phyloP scores from a whole-genome alignment of 1,140 invertebrate species.

The Rhagoletis zephyria region DNA sequence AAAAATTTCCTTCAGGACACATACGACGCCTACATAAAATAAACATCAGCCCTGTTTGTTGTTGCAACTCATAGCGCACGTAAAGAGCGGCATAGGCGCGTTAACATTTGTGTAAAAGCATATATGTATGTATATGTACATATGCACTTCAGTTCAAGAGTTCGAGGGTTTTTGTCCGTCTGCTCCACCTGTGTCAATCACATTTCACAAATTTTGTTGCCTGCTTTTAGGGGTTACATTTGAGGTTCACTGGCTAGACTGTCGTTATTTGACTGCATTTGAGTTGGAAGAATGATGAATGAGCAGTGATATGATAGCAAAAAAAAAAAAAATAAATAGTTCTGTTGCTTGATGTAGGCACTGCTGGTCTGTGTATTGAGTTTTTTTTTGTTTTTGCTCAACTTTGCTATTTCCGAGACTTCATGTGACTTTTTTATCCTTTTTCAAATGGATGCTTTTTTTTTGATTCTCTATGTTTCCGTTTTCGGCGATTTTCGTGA shows the following conservation, averaged over 20 bases:
- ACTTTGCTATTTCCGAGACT: background rate
- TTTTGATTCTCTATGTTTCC: no score
- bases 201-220: conserved; percentile 31
- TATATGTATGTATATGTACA: background rate
- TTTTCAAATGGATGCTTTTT: background rate
- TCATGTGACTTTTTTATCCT: background rate
- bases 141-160: no score
- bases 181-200: conserved; percentile 48
- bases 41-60: background rate
- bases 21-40: background rate
- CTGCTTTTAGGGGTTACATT: conserved; percentile 37
- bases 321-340: background rate
- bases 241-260: background rate
- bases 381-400: background rate
- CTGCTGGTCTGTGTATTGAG: background rate
- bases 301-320: conserved; percentile 28
- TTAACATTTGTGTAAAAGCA: conserved; percentile 21
- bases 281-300: conserved; percentile 19
- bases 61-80: background rate
- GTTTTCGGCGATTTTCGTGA: background rate
- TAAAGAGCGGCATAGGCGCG: conserved; percentile 14
- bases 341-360: background rate
- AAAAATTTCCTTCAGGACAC: background rate
- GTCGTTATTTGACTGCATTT: background rate
- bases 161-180: background rate